phyloP scores from a whole-genome alignment of 2,888 invertebrate genomes.

The Philonicus albiceps region DNA sequence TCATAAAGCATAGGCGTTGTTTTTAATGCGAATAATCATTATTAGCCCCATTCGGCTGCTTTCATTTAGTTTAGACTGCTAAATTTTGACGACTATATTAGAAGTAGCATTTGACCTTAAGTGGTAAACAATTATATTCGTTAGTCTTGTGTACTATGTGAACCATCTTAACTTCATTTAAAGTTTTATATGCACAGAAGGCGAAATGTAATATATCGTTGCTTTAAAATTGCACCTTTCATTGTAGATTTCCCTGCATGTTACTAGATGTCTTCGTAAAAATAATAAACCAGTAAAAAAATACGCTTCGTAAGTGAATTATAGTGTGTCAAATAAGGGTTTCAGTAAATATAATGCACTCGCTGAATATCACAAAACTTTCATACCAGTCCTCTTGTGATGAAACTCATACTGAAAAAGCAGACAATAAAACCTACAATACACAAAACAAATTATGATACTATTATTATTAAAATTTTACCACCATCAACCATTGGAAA shows the following conservation, averaged over 20 bases:
- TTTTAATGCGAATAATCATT: not conserved
- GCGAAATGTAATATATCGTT: not conserved
- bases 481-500: slow-evolving; percentile 34
- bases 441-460: slow-evolving; percentile 26
- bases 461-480: slow-evolving; percentile 13
- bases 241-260: not conserved
- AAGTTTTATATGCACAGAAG: not conserved
- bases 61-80: not conserved
- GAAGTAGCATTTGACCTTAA: no score
- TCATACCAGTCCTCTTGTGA: slow-evolving; percentile 32
- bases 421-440: slow-evolving; percentile 41
- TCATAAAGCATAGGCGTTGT: not conserved
- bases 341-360: not conserved
- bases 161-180: not conserved
- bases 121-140: not conserved
- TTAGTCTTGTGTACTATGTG: not conserved
- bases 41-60: not conserved
- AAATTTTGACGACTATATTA: not conserved
- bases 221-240: not conserved
- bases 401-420: slow-evolving; percentile 25
- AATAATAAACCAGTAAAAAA: not conserved
- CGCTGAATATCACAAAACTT: not conserved
- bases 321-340: not conserved
- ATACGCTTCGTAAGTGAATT: not conserved
- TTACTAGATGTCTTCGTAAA: not conserved